Evolutionary conservation across 2,113 vertebrate genomes (phyloP).

Genomic region (Cochlearius cochlearius): DNA sequence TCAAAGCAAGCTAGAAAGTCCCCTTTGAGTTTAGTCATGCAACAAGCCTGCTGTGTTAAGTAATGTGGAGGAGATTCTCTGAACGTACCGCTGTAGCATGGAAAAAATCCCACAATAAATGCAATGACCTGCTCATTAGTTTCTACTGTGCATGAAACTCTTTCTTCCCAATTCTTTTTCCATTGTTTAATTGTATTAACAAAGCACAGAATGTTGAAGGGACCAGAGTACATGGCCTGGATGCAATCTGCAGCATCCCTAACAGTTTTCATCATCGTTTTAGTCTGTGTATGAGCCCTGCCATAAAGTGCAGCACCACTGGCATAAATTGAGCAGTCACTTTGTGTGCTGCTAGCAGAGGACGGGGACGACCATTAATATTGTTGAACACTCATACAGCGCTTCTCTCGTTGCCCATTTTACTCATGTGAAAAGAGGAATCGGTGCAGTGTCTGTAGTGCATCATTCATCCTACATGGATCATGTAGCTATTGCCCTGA

Average conservation of each 20-base stretch:
- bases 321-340: background rate
- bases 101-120: background rate
- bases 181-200: background rate
- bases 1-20: background rate
- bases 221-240: background rate
- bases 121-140: background rate
- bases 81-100: too few relatives aligned
- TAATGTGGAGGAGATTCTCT: background rate
- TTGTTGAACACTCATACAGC: background rate
- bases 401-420: background rate
- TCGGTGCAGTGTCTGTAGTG: background rate
- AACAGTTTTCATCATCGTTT: background rate
- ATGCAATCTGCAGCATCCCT: background rate
- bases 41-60: background rate
- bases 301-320: background rate
- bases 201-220: background rate
- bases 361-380: background rate
- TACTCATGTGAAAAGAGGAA: background rate
- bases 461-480: background rate
- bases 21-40: background rate
- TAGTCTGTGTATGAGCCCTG: background rate
- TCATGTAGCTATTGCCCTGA: background rate
- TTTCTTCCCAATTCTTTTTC: background rate
- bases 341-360: background rate
- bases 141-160: background rate